Conservation (phyloP, 2,888 invertebrate species). For the Oxytorus armatus region DNA sequence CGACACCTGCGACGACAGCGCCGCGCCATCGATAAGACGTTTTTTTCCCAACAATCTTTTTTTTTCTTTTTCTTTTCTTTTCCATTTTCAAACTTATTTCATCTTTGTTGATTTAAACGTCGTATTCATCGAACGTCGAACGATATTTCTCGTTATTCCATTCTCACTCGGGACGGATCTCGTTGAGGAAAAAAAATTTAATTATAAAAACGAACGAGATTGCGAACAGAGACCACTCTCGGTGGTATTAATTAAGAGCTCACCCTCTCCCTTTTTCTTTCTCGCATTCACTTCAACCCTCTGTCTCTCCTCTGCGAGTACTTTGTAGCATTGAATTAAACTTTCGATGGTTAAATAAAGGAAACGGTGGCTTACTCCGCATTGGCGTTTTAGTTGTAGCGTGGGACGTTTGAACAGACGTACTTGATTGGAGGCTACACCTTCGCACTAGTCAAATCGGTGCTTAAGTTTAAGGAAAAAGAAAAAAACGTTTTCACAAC, state of each 20-base stretch:
- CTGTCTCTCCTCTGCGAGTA: conserved; percentile 3
- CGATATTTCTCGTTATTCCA: conserved; percentile 3
- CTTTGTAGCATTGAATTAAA: conserved; percentile 46
- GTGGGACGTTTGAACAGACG: conserved; percentile 1
- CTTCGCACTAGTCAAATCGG: neutral
- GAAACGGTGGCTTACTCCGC: too few relatives aligned
- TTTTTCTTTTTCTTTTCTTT: neutral
- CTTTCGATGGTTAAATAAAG: conserved; percentile 43
- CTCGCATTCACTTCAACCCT: conserved; percentile 13
- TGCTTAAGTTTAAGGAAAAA: too few relatives aligned
- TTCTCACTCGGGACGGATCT: conserved; percentile 19
- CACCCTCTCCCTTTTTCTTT: conserved; percentile 18
- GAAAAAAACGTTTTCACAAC: too few relatives aligned
- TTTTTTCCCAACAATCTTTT: too few relatives aligned
- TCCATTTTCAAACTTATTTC: conserved; percentile 3
- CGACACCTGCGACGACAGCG: too few relatives aligned
- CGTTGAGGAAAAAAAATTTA: conserved; percentile 57
- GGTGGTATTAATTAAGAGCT: conserved; percentile 57
- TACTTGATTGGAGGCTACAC: neutral
- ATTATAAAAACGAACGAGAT: conserved; percentile 57
- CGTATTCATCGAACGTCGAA: neutral
- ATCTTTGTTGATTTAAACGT: conserved; percentile 7
- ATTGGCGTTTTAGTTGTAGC: neutral
- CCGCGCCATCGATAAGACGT: too few relatives aligned
- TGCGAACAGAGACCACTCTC: conserved; percentile 19